Percentiles rank a stretch among this genome's conserved stretches.
Conservation (phyloP, 2,113 vertebrate species). For the Equus przewalskii region DNA sequence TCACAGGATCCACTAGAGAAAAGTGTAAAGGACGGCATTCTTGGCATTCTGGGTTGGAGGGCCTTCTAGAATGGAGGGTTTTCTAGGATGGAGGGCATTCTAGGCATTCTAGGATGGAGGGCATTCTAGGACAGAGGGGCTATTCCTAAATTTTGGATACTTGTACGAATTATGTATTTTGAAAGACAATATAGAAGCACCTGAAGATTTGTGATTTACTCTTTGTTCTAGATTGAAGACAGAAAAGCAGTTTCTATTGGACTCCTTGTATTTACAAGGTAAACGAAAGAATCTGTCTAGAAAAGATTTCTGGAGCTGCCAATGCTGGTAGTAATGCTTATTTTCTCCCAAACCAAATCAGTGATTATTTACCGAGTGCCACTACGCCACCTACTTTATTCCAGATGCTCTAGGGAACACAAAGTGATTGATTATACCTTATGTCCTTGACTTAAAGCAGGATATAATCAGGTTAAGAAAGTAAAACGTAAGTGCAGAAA, state of each 20-base stretch:
- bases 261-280: neutral
- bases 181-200: neutral
- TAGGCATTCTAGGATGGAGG: neutral
- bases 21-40: neutral
- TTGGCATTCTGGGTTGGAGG: neutral
- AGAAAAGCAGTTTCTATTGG: neutral
- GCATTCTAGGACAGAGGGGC: neutral
- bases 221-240: conserved; percentile 18
- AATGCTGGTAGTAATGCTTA: neutral
- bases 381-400: neutral
- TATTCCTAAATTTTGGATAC: neutral
- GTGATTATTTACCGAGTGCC: neutral
- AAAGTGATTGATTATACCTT: conserved; percentile 40
- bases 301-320: conserved; percentile 27
- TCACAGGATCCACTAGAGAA: conserved; percentile 1
- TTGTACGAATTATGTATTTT: neutral
- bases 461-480: neutral
- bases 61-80: neutral
- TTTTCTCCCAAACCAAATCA: conserved; percentile 37
- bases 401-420: neutral
- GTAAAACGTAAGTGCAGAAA: neutral
- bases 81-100: neutral
- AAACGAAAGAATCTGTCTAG: neutral
- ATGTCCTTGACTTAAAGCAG: conserved; percentile 30
- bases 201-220: neutral